phyloP scores from a whole-genome alignment of 2,113 vertebrate species.

The Cryptomyrus ogoouensis region DNA sequence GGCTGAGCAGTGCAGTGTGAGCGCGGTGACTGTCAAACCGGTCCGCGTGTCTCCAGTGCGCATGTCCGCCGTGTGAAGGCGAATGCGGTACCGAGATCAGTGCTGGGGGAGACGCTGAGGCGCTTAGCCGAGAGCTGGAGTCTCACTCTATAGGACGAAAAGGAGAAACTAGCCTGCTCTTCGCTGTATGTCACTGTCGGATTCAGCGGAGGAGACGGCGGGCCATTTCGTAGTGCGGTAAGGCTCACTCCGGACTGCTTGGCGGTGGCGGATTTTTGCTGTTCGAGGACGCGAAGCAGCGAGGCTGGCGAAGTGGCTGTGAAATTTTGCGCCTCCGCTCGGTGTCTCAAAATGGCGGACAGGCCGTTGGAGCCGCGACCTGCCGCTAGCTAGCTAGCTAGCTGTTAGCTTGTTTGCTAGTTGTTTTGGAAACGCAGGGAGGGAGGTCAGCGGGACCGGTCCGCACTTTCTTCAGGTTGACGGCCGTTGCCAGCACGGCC shows the following conservation, averaged over 20 bases:
- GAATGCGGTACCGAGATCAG: constrained; percentile 54
- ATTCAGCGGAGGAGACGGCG: constrained; percentile 36
- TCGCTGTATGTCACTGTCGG: constrained; percentile 37
- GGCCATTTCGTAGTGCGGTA: constrained; percentile 49
- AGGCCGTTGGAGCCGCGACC: constrained; percentile 54
- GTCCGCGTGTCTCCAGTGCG: constrained; percentile 50
- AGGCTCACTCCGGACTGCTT: constrained; percentile 30
- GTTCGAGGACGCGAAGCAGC: constrained; percentile 40
- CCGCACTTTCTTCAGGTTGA: background rate
- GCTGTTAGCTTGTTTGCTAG: constrained; percentile 22
- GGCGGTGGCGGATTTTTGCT: background rate
- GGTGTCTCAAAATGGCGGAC: constrained; percentile 72
- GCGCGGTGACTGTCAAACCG: constrained; percentile 50
- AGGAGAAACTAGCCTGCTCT: constrained; percentile 38
- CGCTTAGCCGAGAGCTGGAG: constrained; percentile 46
- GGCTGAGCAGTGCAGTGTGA: constrained; percentile 33
- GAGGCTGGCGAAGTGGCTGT: constrained; percentile 63
- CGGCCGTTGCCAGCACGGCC: background rate
- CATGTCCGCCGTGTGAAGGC: constrained; percentile 45
- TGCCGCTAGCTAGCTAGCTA: constrained; percentile 37
- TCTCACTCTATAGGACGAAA: constrained; percentile 35
- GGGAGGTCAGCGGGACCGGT: background rate
- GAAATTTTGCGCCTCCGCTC: constrained; percentile 60
- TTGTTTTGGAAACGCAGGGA: background rate
- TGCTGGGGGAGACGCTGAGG: constrained; percentile 41